Conservation (phyloP, 2,113 vertebrate species). For the Centrocercus urophasianus region DNA sequence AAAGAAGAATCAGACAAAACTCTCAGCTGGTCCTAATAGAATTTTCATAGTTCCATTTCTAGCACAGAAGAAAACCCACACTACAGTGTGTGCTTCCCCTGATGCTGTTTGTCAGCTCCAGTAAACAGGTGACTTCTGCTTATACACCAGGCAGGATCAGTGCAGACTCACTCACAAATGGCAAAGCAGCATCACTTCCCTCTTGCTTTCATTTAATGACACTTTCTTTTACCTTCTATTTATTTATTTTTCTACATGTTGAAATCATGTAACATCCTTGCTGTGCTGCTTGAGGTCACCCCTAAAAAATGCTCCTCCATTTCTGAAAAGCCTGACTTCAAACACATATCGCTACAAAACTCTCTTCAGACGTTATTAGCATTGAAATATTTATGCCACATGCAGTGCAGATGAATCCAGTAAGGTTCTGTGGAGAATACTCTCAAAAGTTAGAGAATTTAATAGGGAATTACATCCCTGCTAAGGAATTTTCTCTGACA, state of each 20-base stretch:
- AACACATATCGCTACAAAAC: background rate
- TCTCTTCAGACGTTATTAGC: background rate
- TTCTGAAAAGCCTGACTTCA: background rate
- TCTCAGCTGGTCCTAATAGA: slow-evolving; percentile 50
- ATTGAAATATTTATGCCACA: slow-evolving; percentile 33
- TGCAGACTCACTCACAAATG: background rate
- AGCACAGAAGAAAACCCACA: background rate
- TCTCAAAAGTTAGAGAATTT: slow-evolving; percentile 31
- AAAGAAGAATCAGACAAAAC: slow-evolving; percentile 35
- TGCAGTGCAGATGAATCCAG: slow-evolving; percentile 3
- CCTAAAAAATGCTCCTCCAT: background rate
- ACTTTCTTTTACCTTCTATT: background rate
- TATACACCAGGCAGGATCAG: slow-evolving; percentile 6
- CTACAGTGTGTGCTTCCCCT: background rate
- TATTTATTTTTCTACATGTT: background rate
- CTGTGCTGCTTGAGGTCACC: background rate
- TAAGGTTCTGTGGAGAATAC: slow-evolving; percentile 32
- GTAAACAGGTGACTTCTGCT: slow-evolving; percentile 9
- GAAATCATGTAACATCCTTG: background rate
- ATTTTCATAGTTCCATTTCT: slow-evolving; percentile 60
- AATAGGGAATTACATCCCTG: slow-evolving; percentile 56
- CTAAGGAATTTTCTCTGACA: slow-evolving; percentile 54
- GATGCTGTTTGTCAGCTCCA: slow-evolving; percentile 44
- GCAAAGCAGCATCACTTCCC: background rate
- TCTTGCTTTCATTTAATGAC: background rate